phyloP scores from a whole-genome alignment of 2,888 invertebrate genomes.

The Tenthredo distinguenda region DNA sequence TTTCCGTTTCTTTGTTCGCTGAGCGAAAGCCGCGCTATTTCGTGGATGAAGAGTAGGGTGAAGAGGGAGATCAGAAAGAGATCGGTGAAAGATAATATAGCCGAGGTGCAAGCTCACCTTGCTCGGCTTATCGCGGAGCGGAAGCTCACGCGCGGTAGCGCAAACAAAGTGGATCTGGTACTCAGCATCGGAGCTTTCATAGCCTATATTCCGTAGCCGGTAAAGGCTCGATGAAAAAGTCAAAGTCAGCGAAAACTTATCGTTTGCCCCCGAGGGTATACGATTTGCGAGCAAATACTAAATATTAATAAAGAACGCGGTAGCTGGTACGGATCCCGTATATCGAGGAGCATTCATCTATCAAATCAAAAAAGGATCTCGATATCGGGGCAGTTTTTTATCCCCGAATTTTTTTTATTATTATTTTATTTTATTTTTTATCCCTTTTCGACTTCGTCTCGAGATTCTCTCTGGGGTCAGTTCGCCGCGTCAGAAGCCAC shows the following conservation, averaged over 20 bases:
- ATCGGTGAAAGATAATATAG: slow-evolving; percentile 15
- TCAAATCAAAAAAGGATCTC: slow-evolving; percentile 43
- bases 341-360: slow-evolving; percentile 28
- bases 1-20: slow-evolving; percentile 47
- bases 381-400: neutral
- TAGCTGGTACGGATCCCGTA: neutral
- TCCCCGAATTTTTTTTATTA: neutral
- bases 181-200: slow-evolving; percentile 16
- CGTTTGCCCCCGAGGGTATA: slow-evolving; percentile 12
- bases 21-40: neutral
- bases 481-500: slow-evolving; percentile 15
- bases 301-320: slow-evolving; percentile 57
- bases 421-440: neutral
- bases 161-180: slow-evolving; percentile 39
- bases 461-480: slow-evolving; percentile 17
- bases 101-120: slow-evolving; percentile 16
- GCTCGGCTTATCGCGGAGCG: slow-evolving; percentile 24
- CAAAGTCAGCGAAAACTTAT: slow-evolving; percentile 46
- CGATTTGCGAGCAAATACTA: slow-evolving; percentile 55
- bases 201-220: neutral
- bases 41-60: neutral
- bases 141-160: neutral
- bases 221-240: slow-evolving; percentile 31
- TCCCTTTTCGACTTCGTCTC: neutral
- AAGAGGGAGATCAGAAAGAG: neutral